Evolutionary conservation across 92 coral and sea anemone genomes (phyloP), one percentile per base, ranked within the genome.

Genomic region (Micromussa lordhowensis): DNA sequence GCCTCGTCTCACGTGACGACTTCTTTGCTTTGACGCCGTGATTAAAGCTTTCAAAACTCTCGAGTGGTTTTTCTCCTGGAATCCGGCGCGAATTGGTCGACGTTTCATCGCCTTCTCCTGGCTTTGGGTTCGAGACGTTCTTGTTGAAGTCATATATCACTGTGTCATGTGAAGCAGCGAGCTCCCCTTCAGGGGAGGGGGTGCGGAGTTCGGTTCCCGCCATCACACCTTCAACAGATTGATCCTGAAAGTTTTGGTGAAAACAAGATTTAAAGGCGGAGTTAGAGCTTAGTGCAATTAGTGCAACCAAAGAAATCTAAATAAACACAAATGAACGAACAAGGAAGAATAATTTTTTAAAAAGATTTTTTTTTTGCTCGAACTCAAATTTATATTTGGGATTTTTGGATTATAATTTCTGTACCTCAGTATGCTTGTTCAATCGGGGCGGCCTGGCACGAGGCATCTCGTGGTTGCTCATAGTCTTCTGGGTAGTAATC

Each of bases 11-110:
- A 1, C 74, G 88, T 18, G 88, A 40, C 31, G 61, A 8, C 29
- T 77, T 86, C 34, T 70, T 77, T 31, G 83, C 12, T 68, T 86
- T 77, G 49, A 51, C 44, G n/a, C 34, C 40, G 55, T 22, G 84
- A 61, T 34, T 74, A 44, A 36, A 26, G 26, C 63, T 49, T 44
- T 68, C 77, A 36, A n/a, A 66, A 40, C 35, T 49, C 58, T 86
- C 83, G 29, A 64, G 49, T 5, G 83, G 89, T 36, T 86, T 86
- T 82, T 77, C 89, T 31, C 82, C 77, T 0, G 78, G 83, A 48
- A 77, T 66, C 18, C 76, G 83, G 68, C 53, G 53, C 0, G 83
- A 17, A 48, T 61, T 77, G 53, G 14, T 4, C 16, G 77, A 22
- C 17, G 53, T 31, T 51, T 32, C 69, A 30, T 24, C 44, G 79